Conservation (phyloP, 2,113 vertebrate genomes). For the Nesospiza acunhae region DNA sequence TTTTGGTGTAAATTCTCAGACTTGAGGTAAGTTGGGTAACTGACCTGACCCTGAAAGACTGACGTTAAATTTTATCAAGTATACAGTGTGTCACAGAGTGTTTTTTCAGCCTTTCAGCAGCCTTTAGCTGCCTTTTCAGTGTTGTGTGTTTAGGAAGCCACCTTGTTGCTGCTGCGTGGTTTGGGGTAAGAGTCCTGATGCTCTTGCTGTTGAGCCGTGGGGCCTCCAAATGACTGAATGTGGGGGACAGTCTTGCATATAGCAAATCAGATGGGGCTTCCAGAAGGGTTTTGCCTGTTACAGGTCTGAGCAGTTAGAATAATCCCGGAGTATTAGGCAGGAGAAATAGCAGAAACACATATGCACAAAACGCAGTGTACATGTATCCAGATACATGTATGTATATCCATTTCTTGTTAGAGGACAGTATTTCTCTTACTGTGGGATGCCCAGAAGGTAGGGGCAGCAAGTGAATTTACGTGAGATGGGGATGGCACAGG, state of each 20-base stretch:
- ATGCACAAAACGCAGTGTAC: fast-evolving
- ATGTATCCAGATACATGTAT: too few relatives aligned
- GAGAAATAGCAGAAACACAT: neutral
- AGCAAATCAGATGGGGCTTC: neutral
- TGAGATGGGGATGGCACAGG: neutral
- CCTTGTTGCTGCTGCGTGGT: neutral
- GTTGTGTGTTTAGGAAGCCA: neutral
- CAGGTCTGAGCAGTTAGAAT: neutral
- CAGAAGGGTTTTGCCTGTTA: neutral
- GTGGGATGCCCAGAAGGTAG: neutral
- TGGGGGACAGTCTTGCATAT: neutral
- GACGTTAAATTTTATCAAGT: neutral
- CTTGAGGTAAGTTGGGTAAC: neutral
- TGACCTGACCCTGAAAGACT: neutral
- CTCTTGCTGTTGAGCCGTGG: neutral
- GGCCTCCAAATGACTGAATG: neutral
- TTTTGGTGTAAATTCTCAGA: neutral
- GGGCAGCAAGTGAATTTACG: fast-evolving
- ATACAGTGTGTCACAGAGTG: too few relatives aligned
- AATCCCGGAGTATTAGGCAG: neutral
- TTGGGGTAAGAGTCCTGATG: neutral
- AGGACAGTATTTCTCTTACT: neutral
- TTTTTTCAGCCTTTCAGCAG: neutral
- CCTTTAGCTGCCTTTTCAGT: neutral
- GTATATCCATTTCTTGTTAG: neutral